A percentile compares a stretch with the other conserved stretches of the same genome.
Evolutionary conservation across 2,888 invertebrate species (phyloP).

Genomic region (Trilocha varians): DNA sequence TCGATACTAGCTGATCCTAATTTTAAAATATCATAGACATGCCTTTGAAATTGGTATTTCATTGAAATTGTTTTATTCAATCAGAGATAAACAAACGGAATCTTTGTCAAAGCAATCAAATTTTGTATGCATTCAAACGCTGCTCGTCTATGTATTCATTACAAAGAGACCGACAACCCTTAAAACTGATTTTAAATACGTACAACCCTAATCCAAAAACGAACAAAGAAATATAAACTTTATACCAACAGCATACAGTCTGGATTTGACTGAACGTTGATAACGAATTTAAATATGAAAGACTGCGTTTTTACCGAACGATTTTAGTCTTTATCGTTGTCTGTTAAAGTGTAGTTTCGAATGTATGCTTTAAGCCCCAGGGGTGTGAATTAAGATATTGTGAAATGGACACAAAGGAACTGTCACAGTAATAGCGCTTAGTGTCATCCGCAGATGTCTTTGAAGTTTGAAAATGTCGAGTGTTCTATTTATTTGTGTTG

Average conservation of each 20-base stretch:
- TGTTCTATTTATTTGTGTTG: conserved; percentile 37
- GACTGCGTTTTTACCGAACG: conserved; percentile 12
- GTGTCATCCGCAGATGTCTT: conserved; percentile 61
- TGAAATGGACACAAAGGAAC: conserved; percentile 52
- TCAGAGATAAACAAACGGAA: conserved; percentile 7
- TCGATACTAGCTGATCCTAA: too few species aligned
- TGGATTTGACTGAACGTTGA: conserved; percentile 18
- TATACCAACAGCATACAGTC: conserved; percentile 15
- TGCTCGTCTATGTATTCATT: conserved; percentile 57
- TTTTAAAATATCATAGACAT: too few species aligned
- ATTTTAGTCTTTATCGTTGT: conserved; percentile 18
- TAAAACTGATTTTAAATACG: conserved; percentile 49
- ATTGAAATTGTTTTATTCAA: background rate
- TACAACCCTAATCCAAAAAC: conserved; percentile 41
- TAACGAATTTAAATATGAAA: conserved; percentile 50
- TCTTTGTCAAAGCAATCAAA: conserved; percentile 13
- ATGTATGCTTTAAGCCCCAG: conserved; percentile 28
- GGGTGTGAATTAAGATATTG: conserved; percentile 71
- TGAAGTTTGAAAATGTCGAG: conserved; percentile 18
- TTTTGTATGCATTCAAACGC: background rate
- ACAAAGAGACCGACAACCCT: conserved; percentile 58
- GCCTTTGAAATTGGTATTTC: too few species aligned
- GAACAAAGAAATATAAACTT: conserved; percentile 17
- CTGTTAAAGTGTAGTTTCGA: conserved; percentile 20
- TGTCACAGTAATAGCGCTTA: conserved; percentile 58